These are phyloP conservation scores for Megalurothrips usitatus DNA, from an alignment of 2,888 invertebrate species.

Conservation along the genomic window DNA sequence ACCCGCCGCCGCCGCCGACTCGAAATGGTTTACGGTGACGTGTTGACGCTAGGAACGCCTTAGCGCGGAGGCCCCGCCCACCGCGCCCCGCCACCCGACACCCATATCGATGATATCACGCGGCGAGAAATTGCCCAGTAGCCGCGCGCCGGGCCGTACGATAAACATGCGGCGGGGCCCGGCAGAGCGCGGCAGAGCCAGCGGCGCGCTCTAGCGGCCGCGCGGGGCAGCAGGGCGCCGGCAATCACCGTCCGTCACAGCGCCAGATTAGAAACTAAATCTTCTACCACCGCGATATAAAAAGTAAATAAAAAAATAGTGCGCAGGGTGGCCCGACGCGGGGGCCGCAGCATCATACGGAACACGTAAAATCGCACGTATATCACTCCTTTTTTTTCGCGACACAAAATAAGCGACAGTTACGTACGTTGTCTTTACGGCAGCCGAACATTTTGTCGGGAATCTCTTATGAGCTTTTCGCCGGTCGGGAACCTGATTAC, in stretches of 20 bases:
- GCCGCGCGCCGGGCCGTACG: not conserved
- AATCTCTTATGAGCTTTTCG: no score
- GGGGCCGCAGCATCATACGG: not conserved
- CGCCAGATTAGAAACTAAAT: not conserved
- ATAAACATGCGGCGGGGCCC: not conserved
- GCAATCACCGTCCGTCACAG: slow-evolving; percentile 5
- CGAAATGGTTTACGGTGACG: slow-evolving; percentile 13
- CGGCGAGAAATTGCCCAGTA: slow-evolving; percentile 24
- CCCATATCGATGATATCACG: slow-evolving; percentile 24
- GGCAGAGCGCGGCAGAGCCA: not conserved
- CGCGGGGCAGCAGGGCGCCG: not conserved
- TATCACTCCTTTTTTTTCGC: not conserved
- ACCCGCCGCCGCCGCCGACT: not conserved
- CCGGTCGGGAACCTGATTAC: no score
- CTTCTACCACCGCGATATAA: not conserved
- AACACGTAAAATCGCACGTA: not conserved
- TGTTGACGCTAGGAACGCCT: slow-evolving; percentile 2
- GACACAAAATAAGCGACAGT: not conserved
- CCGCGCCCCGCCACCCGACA: slow-evolving; percentile 11
- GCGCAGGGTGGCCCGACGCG: not conserved
- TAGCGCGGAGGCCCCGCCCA: not conserved
- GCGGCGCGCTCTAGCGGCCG: not conserved
- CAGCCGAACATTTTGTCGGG: no score
- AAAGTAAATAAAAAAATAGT: no score
- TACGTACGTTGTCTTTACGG: no score